Conservation (phyloP, 2,888 invertebrate genomes). For the Oeneis ivallda region DNA sequence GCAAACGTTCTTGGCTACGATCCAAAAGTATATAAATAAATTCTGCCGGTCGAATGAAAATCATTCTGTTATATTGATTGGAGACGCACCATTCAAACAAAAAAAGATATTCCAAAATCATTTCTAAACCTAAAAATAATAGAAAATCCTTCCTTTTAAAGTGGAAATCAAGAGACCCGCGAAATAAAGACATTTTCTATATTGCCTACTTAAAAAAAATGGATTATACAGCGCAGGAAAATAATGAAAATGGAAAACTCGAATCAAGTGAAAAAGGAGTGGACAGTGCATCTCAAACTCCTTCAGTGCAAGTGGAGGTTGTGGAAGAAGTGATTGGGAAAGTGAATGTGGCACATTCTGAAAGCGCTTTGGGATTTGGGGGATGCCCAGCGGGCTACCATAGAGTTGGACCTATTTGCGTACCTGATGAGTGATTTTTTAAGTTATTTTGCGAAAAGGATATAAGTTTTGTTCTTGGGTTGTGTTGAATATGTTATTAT, state of each 20-base stretch:
- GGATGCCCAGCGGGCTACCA: slow-evolving; percentile 22
- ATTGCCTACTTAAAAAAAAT: no score
- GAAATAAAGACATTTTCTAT: no score
- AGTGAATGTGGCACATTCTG: slow-evolving; percentile 1
- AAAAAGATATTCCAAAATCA: background rate
- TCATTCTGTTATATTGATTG: background rate
- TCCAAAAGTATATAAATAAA: slow-evolving; percentile 22
- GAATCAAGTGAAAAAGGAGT: background rate
- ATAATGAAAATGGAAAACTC: background rate
- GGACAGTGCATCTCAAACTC: background rate
- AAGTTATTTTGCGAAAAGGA: background rate
- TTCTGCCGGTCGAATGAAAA: background rate
- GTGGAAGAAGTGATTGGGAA: slow-evolving; percentile 24
- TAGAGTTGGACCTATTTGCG: slow-evolving; percentile 19
- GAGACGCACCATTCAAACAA: background rate
- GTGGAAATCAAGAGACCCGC: background rate
- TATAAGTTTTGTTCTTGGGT: no score
- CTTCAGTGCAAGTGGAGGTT: slow-evolving; percentile 4
- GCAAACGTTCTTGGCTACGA: background rate
- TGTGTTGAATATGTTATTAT: no score
- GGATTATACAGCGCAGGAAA: slow-evolving; percentile 16
- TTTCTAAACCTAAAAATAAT: background rate
- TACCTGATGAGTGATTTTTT: slow-evolving; percentile 1
- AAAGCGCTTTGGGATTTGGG: background rate
- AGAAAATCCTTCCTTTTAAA: background rate